phyloP scores from a whole-genome alignment of 2,113 vertebrate species.

The Pelmatolapia mariae region DNA sequence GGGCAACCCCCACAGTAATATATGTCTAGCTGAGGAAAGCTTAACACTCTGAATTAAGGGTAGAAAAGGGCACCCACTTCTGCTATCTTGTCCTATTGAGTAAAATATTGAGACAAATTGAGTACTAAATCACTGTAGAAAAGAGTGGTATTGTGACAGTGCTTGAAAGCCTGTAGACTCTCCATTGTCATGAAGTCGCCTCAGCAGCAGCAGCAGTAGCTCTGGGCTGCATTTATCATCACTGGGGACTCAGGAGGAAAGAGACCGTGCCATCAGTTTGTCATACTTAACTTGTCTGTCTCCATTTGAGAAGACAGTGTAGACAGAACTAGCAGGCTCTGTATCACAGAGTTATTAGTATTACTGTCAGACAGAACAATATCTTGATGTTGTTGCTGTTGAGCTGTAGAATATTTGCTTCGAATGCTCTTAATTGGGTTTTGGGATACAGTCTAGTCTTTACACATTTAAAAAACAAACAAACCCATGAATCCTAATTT shows the following conservation, averaged over 20 bases:
- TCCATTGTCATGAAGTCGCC: conserved; percentile 45
- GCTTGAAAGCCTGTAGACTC: conserved; percentile 44
- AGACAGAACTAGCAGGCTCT: neutral
- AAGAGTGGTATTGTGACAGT: conserved; percentile 46
- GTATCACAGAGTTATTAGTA: conserved; percentile 1
- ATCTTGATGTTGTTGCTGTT: neutral
- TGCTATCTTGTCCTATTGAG: conserved; percentile 56
- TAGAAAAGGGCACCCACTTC: conserved; percentile 38
- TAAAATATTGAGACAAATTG: conserved; percentile 65
- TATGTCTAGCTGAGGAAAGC: conserved; percentile 43
- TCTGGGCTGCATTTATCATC: conserved; percentile 53
- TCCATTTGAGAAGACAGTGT: conserved; percentile 21
- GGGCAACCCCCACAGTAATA: conserved; percentile 30
- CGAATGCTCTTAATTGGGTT: neutral
- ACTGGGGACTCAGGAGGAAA: conserved; percentile 14
- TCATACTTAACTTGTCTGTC: conserved; percentile 50
- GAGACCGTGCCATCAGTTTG: conserved; percentile 44
- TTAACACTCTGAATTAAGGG: conserved; percentile 53
- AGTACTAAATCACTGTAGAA: conserved; percentile 57
- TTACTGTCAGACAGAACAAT: neutral
- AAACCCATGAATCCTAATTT: neutral
- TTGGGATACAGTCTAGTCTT: neutral
- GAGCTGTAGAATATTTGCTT: neutral
- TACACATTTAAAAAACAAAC: neutral
- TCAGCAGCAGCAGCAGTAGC: conserved; percentile 34